Percentiles rank a stretch among this genome's conserved stretches.
phyloP scores from a whole-genome alignment of 2,888 invertebrate species.

The Cinara cedri region DNA sequence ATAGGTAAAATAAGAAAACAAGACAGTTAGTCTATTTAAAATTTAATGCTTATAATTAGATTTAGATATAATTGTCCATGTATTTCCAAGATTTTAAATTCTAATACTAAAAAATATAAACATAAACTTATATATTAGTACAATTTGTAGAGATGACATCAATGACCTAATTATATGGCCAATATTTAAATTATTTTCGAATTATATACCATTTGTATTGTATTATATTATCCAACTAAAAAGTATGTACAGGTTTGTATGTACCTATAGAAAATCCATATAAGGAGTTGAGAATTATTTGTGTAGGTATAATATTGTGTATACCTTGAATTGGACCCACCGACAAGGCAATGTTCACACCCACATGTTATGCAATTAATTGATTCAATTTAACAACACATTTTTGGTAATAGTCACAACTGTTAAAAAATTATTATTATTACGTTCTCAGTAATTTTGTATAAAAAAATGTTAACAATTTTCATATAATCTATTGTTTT shows the following conservation, averaged over 20 bases:
- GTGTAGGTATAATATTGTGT: constrained; percentile 51
- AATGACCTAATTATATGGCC: constrained; percentile 30
- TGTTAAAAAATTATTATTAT: no score
- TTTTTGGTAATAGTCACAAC: constrained; percentile 19
- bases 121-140: constrained; percentile 1
- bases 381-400: constrained; percentile 32
- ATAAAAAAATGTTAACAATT: no score
- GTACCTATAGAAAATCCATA: constrained; percentile 45
- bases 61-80: no score
- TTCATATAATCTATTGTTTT: no score
- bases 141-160: constrained; percentile 21
- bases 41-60: no score
- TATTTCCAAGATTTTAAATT: neutral
- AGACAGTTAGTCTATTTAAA: no score
- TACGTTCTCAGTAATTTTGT: no score
- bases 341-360: constrained; percentile 43
- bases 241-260: neutral
- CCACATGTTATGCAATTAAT: constrained; percentile 29
- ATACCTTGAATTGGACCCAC: constrained; percentile 52
- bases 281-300: constrained; percentile 43
- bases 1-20: no score
- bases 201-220: constrained; percentile 2
- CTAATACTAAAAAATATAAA: constrained; percentile 20
- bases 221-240: constrained; percentile 1
- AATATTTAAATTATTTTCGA: neutral